Evolutionary conservation across 2,888 invertebrate species (phyloP), one percentile per base, ranked within the genome.

Genomic region (Mimumesa dahlbomi): DNA sequence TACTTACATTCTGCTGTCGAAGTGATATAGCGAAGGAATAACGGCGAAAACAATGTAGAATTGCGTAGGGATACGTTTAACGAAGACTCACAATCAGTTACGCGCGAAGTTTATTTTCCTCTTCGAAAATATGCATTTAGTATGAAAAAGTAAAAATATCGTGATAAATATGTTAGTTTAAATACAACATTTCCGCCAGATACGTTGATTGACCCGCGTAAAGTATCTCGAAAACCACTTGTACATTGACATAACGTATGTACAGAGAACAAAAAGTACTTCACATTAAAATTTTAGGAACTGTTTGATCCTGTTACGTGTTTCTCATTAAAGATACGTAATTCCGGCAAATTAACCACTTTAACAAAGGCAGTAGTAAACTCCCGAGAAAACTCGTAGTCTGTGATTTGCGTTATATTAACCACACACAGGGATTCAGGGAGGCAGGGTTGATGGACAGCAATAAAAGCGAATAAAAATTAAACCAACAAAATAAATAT

Each of bases 401-500:
- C 11, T 56, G 25, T 14, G 9, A 16, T 9, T 48, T 22, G 11
- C 13, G 22, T 40, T 57, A 63, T 4, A 42, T 13, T 46, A 9
- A 2, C 43, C 11, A 36, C 64, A 48, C 43, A 29, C 18, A 21
- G 14, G 42, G 31, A 62, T 14, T 5, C 13, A 49, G 18, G 31
- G 19, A 49, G 16, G n/a, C 18, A n/a, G 54, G 57, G 38, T 42
- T 11, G 22, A 19, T 11, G 36, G 57, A 43, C 45, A 56, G 49
- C 46, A 65, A 57, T 73, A 64, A 75, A 69, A 79, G 81, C 73
- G 62, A 81, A 82, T 63, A 75, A 73, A 77, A 83, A 82, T 83
- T 80, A 82, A 84, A 82, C 80, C 82, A 85, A 85, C 82, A 82
- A 84, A 85, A 84, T 84, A 84, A 84, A 84, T 85, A 84, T 82